Evolutionary conservation across 2,113 vertebrate genomes (phyloP), one percentile per base, ranked within the genome.

Genomic region (Bettongia penicillata): DNA sequence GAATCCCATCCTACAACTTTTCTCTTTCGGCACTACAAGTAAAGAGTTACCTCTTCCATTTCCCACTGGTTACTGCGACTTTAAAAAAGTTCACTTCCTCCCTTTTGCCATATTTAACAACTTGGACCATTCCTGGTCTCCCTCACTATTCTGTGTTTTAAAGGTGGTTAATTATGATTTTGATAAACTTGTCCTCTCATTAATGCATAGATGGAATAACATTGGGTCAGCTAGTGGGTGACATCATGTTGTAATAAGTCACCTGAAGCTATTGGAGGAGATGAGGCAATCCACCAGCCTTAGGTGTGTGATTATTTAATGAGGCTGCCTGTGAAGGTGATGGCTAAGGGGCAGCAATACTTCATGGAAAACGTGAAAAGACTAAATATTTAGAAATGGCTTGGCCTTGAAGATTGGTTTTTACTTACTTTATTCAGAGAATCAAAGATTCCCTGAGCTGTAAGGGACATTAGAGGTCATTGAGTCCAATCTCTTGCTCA

Each of bases 311-410:
- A 50, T 95, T 97, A 89, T 50, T 92, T 97, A 52, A 24, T 91
- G 96, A 77, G 91, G 51, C 16, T 93, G 90, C 77, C 90, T 92
- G 25, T 94, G 98, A 93, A 61, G 53, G 55, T 91, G 97, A 25
- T 95, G 92, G 47, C 93, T 91, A 93, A 96, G 92, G 96, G 92
- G 48, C 90, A 92, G 90, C 93, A 97, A 94, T 96, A 84, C 97
- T 97, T 98, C 95, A 97, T 77, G 91, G 96, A 57, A 96, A 97
- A 98, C 89, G 51, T 12, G 93, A 57, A 94, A 98, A 97, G 90
- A 22, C 91, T 93, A 90, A 89, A 94, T 94, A 51, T 47, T 94
- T 51, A 91, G 51, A 97, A 95, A 94, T 96, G 47, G 61, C 43
- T 37, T 84, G 22, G n/a, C 68, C n/a, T 43, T 43, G 68, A 84